Evolutionary conservation across 2,113 vertebrate genomes (phyloP), one percentile per base, ranked within the genome.

Genomic region (Ptilonorhynchus violaceus): DNA sequence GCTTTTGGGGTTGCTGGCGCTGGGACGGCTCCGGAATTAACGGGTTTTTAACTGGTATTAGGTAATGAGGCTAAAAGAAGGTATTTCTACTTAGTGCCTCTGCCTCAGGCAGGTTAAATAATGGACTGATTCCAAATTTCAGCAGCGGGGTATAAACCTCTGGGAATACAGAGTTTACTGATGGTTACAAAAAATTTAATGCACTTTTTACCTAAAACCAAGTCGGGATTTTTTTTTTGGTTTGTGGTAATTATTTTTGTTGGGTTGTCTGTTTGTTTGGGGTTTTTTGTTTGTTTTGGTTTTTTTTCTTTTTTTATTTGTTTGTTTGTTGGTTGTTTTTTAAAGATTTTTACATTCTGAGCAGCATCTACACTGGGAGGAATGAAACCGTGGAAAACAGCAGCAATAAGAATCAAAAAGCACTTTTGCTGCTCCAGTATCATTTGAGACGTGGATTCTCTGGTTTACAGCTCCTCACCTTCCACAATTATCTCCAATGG

Each of bases 41-140:
- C 1, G 6, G 37, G 0, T 2, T 46, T 67, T 25, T 0, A 73
- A 82, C 9, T 35, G 11, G 8, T 44, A 50, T 3, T 11, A 11
- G 39, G 47, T 21, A 66, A 37, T 3, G 28, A 79, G 28, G 9
- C 46, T 22, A 18, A 50, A 63, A 66, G 7, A 66, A 62, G 53
- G 16, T 47, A 8, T 23, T 67, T 70, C 62, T 75, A 23, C 41
- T 44, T 6, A 11, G 33, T 19, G 35, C 62, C 16, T 85, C 31
- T 18, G 31, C 44, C 39, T 75, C 16, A 33, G 11, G 23, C 24
- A 47, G 28, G 62, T 44, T 23, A 62, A 70, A 37, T 37, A 28
- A 37, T 13, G 37, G 62, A 42, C 23, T 42, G 53, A 47, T 39
- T 68, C 37, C 27, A 44, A 24, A 44, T 66, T n/a, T 74, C 46